Percentiles rank a stretch among this genome's conserved stretches.
Conservation (phyloP, 2,113 vertebrate species). For the Pterocles burchelli region DNA sequence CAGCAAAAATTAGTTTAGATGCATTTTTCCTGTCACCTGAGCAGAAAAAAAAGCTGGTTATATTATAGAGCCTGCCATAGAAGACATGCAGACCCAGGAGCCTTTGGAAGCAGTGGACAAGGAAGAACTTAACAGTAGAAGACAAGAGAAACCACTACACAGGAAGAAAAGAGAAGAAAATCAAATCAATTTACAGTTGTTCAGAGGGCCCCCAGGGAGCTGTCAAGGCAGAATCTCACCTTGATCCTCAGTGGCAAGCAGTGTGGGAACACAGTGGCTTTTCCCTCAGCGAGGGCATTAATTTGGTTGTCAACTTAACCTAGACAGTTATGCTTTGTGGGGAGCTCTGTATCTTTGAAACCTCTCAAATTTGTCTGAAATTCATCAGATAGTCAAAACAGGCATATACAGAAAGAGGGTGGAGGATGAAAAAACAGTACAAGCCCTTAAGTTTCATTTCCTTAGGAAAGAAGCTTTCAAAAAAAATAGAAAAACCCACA, state of each 20-base stretch:
- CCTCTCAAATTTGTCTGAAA: background rate
- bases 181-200: background rate
- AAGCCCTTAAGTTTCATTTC: slow-evolving; percentile 6
- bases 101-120: background rate
- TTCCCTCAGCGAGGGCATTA: background rate
- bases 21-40: background rate
- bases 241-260: background rate
- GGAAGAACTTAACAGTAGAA: background rate
- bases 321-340: background rate
- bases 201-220: background rate
- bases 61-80: background rate
- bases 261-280: background rate
- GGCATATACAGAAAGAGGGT: background rate
- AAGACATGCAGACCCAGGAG: background rate
- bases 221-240: background rate
- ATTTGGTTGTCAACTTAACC: background rate
- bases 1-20: background rate
- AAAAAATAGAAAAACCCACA: background rate
- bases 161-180: background rate
- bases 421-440: background rate
- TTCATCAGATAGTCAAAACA: background rate
- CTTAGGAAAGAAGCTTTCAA: background rate
- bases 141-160: background rate
- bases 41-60: background rate
- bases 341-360: background rate